Base-by-base conservation (phyloP, 2,113 vertebrate species). In the Perognathus longimembris region DNA sequence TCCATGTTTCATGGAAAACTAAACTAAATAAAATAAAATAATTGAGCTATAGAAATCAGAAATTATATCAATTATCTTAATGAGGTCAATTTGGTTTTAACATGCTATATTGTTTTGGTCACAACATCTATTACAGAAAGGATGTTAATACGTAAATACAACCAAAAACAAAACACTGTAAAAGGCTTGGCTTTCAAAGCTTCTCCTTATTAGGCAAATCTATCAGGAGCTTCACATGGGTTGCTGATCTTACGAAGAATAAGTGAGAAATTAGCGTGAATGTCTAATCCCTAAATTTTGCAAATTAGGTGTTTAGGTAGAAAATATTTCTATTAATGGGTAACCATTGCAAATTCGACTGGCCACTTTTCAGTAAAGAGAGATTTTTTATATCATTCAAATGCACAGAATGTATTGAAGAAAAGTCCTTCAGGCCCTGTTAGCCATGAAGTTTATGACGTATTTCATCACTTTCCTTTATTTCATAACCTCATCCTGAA, bases 401-500 rank as follows among this genome's bases (percentile, higher is more conserved):
- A 93, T 71, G 57, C 42, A 85, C 7, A 32, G 90, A 26, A 28
- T 85, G 34, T 61, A 89, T 8, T 45, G 22, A 96, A 87, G 79
- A 28, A 88, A 95, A 42, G 14, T 36, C n/a, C 61, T 95, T 93
- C 34, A 18, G n/a, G 70, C 42, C 36, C 42, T 88, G 80, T 61
- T 40, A 36, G 24, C 40, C 61, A 67, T 14, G 66, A 1, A 71
- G 11, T 67, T 90, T 38, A 75, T 45, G 50, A 75, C 5, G 91
- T 54, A 80, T 78, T 91, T 78, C 63, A 87, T 92, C 67, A 74
- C 42, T 84, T 84, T n/a, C 32, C 20, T 90, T 69, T 78, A 59
- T 81, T 17, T 73, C 26, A 76, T 34, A 22, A 20, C 11, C 45
- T 92, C 22, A 66, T 22, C 70, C 15, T 69, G 40, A 89, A 91